Conservation (phyloP, 2,888 invertebrate species). For the Allygus modestus region DNA sequence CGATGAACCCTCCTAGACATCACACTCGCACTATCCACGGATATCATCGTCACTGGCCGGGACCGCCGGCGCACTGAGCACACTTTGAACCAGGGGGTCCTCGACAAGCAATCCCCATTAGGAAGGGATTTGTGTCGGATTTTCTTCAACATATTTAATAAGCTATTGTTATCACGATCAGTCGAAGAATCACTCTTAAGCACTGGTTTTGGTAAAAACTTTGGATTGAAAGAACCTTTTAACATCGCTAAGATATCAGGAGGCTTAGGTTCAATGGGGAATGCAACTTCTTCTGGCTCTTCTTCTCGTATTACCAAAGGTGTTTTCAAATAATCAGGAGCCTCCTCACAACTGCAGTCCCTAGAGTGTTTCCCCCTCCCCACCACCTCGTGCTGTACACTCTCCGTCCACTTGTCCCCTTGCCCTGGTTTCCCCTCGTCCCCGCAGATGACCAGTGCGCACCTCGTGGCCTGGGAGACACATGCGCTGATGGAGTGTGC, state of each 20-base stretch:
- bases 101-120: neutral
- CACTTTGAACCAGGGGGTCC: constrained; percentile 32
- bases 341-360: constrained; percentile 41
- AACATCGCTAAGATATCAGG: constrained; percentile 13
- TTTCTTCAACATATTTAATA: constrained; percentile 1
- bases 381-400: constrained; percentile 25
- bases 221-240: constrained; percentile 37
- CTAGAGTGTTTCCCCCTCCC: constrained; percentile 54
- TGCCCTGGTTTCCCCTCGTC: constrained; percentile 35
- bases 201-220: constrained; percentile 8
- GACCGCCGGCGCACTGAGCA: constrained; percentile 26
- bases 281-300: neutral
- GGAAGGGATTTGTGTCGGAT: constrained; percentile 14
- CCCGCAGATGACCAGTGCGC: constrained; percentile 69
- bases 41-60: neutral
- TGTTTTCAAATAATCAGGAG: neutral
- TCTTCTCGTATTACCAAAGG: neutral
- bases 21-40: neutral
- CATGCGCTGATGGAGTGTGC: constrained; percentile 68
- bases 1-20: neutral
- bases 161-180: neutral
- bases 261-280: constrained; percentile 19
- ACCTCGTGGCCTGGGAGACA: constrained; percentile 68
- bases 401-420: constrained; percentile 48
- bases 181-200: neutral